Conservation (phyloP, 2,888 invertebrate genomes). For the Hirtodrosophila confusa region DNA sequence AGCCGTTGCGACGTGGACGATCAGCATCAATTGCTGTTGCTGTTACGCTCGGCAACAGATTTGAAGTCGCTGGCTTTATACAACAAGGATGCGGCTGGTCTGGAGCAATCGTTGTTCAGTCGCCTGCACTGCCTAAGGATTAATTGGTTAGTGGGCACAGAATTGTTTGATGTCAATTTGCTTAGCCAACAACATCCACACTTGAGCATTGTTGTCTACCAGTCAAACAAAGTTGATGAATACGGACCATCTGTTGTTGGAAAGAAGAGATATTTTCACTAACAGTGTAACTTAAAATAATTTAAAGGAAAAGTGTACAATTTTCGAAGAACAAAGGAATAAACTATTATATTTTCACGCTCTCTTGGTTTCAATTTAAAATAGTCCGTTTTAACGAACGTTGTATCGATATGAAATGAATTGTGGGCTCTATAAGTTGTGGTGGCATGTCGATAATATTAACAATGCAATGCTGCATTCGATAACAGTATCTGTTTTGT, state of each 20-base stretch:
- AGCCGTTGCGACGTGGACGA: constrained; percentile 47
- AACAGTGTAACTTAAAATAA: not conserved
- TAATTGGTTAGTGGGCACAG: constrained; percentile 37
- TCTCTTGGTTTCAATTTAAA: not conserved
- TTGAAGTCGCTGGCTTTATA: constrained; percentile 33
- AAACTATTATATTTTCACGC: too few relatives aligned
- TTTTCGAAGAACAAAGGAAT: too few relatives aligned
- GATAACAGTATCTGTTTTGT: constrained; percentile 8
- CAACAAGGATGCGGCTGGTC: constrained; percentile 28
- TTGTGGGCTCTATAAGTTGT: constrained; percentile 1
- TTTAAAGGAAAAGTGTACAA: not conserved
- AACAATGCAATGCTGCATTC: not conserved
- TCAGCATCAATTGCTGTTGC: constrained; percentile 17
- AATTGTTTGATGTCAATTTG: constrained; percentile 12
- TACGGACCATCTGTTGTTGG: constrained; percentile 33
- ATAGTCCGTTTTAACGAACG: not conserved
- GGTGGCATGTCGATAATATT: constrained; percentile 3
- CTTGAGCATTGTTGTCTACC: constrained; percentile 39
- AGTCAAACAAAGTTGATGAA: constrained; percentile 16
- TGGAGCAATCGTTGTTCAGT: constrained; percentile 34
- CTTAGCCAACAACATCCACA: constrained; percentile 28
- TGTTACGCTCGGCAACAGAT: constrained; percentile 38
- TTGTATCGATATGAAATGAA: too few relatives aligned
- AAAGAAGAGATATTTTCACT: constrained; percentile 22
- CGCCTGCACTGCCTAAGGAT: constrained; percentile 32